These are phyloP conservation scores for Drosophila histrio DNA, from an alignment of 2,888 invertebrate species.

Conservation along the genomic window DNA sequence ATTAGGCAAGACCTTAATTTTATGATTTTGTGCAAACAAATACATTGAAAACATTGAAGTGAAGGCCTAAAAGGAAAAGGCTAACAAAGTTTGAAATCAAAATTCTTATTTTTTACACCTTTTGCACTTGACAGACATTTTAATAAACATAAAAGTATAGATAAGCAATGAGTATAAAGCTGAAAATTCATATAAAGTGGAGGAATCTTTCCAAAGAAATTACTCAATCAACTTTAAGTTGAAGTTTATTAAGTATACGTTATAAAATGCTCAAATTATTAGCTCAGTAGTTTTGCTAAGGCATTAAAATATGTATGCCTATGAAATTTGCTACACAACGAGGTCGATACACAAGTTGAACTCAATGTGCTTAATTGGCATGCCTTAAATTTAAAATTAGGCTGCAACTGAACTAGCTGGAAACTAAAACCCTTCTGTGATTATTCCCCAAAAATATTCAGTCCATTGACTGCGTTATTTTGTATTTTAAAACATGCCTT, in stretches of 20 bases:
- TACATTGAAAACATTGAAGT: not conserved
- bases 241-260: no score
- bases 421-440: not conserved
- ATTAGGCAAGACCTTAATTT: slow-evolving; percentile 25
- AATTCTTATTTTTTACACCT: not conserved
- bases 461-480: not conserved
- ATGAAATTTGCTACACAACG: no score
- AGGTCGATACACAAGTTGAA: no score
- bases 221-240: no score
- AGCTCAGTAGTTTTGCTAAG: no score
- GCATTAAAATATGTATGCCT: no score
- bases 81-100: not conserved
- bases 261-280: no score
- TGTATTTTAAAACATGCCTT: not conserved
- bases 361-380: not conserved
- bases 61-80: not conserved
- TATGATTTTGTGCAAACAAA: not conserved
- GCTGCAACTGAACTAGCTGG: not conserved
- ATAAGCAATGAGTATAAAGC: no score
- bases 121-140: no score
- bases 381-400: not conserved
- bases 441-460: not conserved
- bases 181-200: no score
- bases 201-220: no score
- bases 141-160: no score